phyloP scores from a whole-genome alignment of 2,797 vertebrate genomes.

The Cottoperca gobio region DNA sequence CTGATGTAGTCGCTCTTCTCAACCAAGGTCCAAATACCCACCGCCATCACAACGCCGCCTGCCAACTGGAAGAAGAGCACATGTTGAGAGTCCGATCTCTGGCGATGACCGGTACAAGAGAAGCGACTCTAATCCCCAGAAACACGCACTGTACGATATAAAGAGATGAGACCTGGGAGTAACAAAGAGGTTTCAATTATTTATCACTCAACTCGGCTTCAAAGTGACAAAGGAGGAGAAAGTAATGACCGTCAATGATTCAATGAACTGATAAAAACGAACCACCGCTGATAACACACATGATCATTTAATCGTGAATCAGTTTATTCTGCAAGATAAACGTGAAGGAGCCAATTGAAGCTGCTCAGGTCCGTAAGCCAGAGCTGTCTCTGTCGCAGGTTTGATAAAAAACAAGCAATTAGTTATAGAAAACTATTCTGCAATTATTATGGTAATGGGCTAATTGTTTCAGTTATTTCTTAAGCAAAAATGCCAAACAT shows the following conservation, averaged over 20 bases:
- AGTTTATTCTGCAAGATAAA: background rate
- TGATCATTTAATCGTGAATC: conserved; percentile 14
- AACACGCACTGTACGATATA: background rate
- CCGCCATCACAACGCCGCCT: conserved; percentile 93
- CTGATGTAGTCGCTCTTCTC: conserved; percentile 99
- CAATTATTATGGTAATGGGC: no score
- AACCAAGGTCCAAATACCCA: conserved; percentile 93
- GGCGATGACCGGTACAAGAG: background rate
- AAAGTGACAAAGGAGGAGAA: conserved; percentile 29
- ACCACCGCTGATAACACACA: background rate
- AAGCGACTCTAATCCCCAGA: background rate
- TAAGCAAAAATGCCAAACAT: background rate
- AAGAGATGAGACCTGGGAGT: conserved; percentile 16
- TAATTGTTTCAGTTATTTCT: no score
- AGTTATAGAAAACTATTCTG: no score
- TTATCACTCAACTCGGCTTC: background rate
- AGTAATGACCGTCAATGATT: conserved; percentile 7
- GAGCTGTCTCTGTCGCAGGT: background rate
- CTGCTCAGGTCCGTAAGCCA: background rate
- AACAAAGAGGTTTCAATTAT: conserved; percentile 30
- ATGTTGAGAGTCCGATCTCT: conserved; percentile 12
- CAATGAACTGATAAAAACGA: conserved; percentile 16
- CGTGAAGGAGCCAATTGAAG: conserved; percentile 2
- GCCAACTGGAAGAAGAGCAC: conserved; percentile 86
- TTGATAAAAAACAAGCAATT: no score